Conservation (phyloP, 2,113 vertebrate species). For the Leptocoma aspasia region DNA sequence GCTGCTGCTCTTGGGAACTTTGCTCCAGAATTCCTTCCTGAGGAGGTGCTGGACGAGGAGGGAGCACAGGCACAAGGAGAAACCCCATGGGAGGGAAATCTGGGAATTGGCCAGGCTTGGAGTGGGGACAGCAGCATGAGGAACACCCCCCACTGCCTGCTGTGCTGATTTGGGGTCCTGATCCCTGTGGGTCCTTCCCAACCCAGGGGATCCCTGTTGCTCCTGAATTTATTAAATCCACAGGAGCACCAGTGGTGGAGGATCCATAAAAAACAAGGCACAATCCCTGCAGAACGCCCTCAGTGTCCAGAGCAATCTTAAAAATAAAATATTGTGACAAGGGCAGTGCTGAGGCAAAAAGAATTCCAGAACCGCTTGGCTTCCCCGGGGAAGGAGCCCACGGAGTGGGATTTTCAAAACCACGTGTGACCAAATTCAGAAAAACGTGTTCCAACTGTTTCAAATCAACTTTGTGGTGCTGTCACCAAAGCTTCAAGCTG, state of each 20-base stretch:
- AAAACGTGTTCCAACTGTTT: not conserved
- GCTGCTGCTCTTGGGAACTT: not conserved
- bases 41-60: not conserved
- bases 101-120: too few relatives aligned
- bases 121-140: too few relatives aligned
- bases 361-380: not conserved
- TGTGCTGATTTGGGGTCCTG: not conserved
- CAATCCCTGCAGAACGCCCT: not conserved
- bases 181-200: not conserved
- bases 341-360: not conserved
- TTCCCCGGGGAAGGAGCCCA: not conserved
- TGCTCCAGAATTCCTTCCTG: not conserved
- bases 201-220: rapidly evolving
- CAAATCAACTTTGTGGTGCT: not conserved
- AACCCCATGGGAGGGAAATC: not conserved
- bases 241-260: not conserved
- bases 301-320: rapidly evolving
- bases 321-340: not conserved
- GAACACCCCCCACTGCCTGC: too few relatives aligned
- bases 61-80: not conserved
- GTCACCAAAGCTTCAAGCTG: not conserved
- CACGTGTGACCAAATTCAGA: not conserved
- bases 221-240: not conserved
- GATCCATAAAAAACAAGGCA: not conserved
- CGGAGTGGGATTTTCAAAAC: not conserved